phyloP scores from a whole-genome alignment of 2,797 vertebrate species.

The Orientallactaga sibirica region DNA sequence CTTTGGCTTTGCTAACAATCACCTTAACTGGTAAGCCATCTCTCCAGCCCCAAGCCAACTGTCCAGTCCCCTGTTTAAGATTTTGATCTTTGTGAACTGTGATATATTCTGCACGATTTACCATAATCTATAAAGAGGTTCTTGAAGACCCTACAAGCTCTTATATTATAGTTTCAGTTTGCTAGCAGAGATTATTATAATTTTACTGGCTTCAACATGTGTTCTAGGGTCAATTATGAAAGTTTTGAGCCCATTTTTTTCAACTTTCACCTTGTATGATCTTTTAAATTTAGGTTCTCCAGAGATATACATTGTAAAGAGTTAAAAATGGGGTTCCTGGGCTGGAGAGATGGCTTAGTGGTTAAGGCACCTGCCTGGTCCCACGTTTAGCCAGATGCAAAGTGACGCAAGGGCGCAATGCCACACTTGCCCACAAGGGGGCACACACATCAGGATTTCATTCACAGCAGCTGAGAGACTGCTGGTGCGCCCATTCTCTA shows the following conservation, averaged over 20 bases:
- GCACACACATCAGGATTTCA: too few species aligned
- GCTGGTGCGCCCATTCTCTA: too few species aligned
- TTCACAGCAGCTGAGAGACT: too few species aligned
- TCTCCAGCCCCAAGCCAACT: too few species aligned
- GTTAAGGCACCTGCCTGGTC: too few species aligned
- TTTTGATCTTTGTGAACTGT: constrained; percentile 32
- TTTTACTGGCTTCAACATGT: neutral
- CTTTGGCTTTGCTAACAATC: too few species aligned
- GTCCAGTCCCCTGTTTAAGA: neutral
- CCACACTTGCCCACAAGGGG: too few species aligned
- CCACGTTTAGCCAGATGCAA: too few species aligned
- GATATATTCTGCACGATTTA: constrained; percentile 41
- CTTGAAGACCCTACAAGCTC: constrained; percentile 1
- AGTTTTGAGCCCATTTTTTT: neutral
- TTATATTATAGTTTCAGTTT: constrained; percentile 38
- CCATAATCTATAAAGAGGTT: neutral
- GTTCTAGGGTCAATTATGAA: neutral
- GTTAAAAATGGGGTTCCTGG: too few species aligned
- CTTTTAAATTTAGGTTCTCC: neutral
- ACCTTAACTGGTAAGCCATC: too few species aligned
- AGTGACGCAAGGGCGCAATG: too few species aligned
- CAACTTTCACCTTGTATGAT: constrained; percentile 21
- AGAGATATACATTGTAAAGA: neutral
- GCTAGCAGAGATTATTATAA: neutral
- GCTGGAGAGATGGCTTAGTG: too few species aligned